Base-by-base conservation (phyloP, 2,888 invertebrate genomes). In the Athalia rosae region DNA sequence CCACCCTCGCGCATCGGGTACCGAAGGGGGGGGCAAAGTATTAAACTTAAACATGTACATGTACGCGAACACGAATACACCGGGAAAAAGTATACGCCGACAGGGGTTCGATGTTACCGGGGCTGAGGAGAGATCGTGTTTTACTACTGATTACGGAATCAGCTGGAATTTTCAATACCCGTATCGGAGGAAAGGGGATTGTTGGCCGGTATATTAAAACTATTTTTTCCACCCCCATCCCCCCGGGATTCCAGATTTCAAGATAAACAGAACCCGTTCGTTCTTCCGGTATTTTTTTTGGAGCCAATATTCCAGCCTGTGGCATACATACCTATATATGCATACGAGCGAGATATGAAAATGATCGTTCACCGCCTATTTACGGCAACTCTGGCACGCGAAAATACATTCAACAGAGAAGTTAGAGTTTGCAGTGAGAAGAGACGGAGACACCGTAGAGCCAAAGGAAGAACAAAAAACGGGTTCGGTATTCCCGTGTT, bases 71-170 rank as follows among this genome's bases (percentile, higher is more conserved):
- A 28, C 28, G 28, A 28, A 28, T 2, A 28, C 28, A 2, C 28
- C 2, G 28, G 0, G n/a, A n/a, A 28, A 28, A 28, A 28, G 28
- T 28, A n/a, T n/a, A 28, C 28, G 28, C 28, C 28, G 28, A 28
- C 64, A 45, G 13, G 64, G 9, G n/a, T 64, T 47, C 3, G 64
- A 64, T 64, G 47, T 67, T 50, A 48, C 7, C 5, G 15, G 9
- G 50, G 13, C 6, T 28, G 41, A 13, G n/a, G n/a, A 4, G 3
- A 61, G 41, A 62, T 2, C 28, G 62, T 8, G 4, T 28, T 62
- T 62, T 43, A 63, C 47, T 64, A 13, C 45, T 64, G 7, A 43
- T 64, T 8, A 64, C 64, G 63, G 47, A 47, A 15, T 28, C 28
- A 28, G 2, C 9, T 13, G 7, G 13, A 64, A 13, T 64, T 47